Base-by-base conservation (phyloP, 2,797 vertebrate genomes). In the Melanotaenia parkinsoni region DNA sequence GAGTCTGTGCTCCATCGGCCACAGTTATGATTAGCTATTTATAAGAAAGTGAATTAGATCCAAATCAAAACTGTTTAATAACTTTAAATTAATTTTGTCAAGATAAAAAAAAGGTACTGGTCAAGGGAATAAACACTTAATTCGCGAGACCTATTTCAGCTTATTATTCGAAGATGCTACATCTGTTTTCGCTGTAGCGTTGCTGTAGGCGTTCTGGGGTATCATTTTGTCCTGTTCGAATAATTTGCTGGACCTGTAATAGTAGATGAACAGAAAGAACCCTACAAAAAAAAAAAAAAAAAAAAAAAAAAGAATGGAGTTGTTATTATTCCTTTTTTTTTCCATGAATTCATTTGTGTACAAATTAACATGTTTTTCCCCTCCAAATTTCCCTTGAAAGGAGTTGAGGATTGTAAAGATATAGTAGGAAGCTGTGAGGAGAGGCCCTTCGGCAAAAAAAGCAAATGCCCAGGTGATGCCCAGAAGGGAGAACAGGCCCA, bases 341-440 rank as follows among this genome's bases (percentile, higher is more conserved):
- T 28, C 0, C 3, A 28, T 28, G 28, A 28, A 47, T 18, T 3
- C 0, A 3, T 45, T 47, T 47, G 45, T 7, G 16, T 18, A 20
- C n/a, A 47, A 7, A 2, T 47, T 20, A n/a, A n/a, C 45, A 35
- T 58, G 5, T 5, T 24, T 1, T 10, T n/a, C 2, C 11, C 0
- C 24, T 22, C 30, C 9, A 8, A 20, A 12, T 76, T 16, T 77
- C 92, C 92, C 90, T 83, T 92, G 90, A 59, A 92, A 88, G 9
- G 87, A 85, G 76, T 94, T 92, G 24, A 92, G 72, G 77, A 92
- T 81, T 63, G 79, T 85, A 61, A 93, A 93, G 58, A 91, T 85
- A 33, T 89, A 93, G 77, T 88, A 91, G 38, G 88, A 89, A 0
- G 86, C 5, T 2, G 81, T 0, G 54, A 73, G 0, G 70, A 93